Conservation (phyloP, 1,140 invertebrate genomes). For the Drosophila orena region DNA sequence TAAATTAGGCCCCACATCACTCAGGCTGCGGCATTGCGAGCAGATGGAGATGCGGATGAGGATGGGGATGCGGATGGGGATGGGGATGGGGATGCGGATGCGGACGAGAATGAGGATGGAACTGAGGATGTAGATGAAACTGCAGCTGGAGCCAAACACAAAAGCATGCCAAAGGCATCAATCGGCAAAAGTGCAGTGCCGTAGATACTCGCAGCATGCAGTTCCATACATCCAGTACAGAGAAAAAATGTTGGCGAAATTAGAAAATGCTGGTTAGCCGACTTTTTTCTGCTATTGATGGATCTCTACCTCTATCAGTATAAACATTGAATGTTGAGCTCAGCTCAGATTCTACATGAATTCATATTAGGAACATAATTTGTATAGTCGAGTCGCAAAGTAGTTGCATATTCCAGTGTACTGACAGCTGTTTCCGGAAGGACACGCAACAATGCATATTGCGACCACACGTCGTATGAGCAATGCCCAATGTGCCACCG, state of each 20-base stretch:
- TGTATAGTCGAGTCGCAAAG: not conserved
- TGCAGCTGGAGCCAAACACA: slow-evolving; percentile 43
- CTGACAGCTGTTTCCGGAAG: slow-evolving; percentile 52
- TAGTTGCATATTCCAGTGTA: not conserved
- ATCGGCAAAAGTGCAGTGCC: slow-evolving; percentile 65
- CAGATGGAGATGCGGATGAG: slow-evolving; percentile 5
- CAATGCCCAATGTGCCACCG: slow-evolving; percentile 64
- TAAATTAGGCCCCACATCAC: slow-evolving; percentile 69
- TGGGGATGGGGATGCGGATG: slow-evolving; percentile 3
- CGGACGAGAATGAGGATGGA: not conserved
- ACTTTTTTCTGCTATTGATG: not conserved
- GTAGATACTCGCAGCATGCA: slow-evolving; percentile 24
- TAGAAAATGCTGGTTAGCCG: too few relatives aligned
- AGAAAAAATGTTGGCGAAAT: not conserved
- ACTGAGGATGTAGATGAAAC: not conserved
- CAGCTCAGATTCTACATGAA: not conserved
- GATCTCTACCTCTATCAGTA: not conserved
- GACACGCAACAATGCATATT: slow-evolving; percentile 80
- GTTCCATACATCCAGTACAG: not conserved
- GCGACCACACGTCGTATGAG: slow-evolving; percentile 75
- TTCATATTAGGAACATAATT: not conserved
- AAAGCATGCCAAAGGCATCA: slow-evolving; percentile 76
- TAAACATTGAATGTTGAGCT: not conserved
- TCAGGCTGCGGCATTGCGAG: slow-evolving; percentile 30
- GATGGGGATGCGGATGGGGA: slow-evolving; percentile 1